Conservation (phyloP, 1,140 invertebrate species). For the Planococcus citri region DNA sequence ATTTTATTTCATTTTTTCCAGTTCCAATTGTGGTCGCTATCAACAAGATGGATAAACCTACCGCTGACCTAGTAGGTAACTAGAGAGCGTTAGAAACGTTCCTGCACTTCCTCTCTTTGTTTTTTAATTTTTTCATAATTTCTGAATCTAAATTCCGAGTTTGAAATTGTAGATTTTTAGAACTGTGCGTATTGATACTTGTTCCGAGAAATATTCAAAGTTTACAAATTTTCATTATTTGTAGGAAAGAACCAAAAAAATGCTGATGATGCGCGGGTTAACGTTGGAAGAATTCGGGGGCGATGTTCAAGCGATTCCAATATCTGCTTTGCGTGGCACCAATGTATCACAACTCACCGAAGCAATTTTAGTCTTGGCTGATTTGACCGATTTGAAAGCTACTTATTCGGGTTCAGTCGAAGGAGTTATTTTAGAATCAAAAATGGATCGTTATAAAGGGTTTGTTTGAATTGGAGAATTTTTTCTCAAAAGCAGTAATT, state of each 20-base stretch:
- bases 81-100: no score
- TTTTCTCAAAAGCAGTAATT: no score
- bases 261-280: slow-evolving; percentile 60
- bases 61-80: slow-evolving; percentile 66
- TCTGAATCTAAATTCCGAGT: no score
- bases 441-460: slow-evolving; percentile 55
- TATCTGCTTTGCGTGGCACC: slow-evolving; percentile 77
- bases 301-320: slow-evolving; percentile 77
- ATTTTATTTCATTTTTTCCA: slow-evolving; percentile 34
- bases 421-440: slow-evolving; percentile 81
- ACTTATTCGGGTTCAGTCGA: slow-evolving; percentile 75
- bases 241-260: slow-evolving; percentile 58
- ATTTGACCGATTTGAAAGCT: slow-evolving; percentile 71
- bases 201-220: no score
- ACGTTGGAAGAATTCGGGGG: slow-evolving; percentile 80
- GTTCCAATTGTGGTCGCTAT: slow-evolving; percentile 97
- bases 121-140: no score
- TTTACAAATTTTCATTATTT: slow-evolving; percentile 28
- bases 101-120: no score
- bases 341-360: slow-evolving; percentile 74
- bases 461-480: no score
- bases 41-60: slow-evolving; percentile 94
- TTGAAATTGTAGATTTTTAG: no score
- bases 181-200: no score
- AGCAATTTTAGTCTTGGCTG: slow-evolving; percentile 71